A percentile compares a stretch with the other conserved stretches of the same genome.
These are phyloP conservation scores for Hemibates koningsi DNA, from an alignment of 2,113 vertebrate genomes.

Conservation along the genomic window DNA sequence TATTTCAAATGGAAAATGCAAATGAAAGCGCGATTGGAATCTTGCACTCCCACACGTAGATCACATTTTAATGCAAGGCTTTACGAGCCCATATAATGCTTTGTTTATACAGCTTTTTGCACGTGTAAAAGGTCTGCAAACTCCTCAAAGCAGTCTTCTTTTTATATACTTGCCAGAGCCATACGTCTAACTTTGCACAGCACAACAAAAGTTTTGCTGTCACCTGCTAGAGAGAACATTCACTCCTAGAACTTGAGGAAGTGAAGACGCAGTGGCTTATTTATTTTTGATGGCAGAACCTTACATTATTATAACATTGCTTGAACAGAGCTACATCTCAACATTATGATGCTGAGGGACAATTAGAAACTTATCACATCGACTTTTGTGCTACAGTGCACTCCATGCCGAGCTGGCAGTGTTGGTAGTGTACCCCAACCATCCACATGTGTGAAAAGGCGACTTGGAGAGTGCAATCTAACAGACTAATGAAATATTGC, in stretches of 20 bases:
- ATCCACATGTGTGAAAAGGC: not conserved
- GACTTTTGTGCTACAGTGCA: not conserved
- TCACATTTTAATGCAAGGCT: conserved; percentile 22
- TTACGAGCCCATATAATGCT: not conserved
- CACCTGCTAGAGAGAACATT: not conserved
- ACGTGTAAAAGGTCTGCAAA: not conserved
- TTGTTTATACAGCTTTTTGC: not conserved
- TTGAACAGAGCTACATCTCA: not conserved
- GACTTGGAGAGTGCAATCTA: not conserved
- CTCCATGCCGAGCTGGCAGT: accelerated
- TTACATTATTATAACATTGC: not conserved
- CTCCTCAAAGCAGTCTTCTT: not conserved
- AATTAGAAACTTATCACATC: not conserved
- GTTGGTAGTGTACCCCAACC: not conserved
- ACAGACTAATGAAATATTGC: not conserved
- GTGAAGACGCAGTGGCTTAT: not conserved
- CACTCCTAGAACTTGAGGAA: not conserved
- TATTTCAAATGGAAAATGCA: conserved; percentile 22
- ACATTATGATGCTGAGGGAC: not conserved
- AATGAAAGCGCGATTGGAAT: not conserved
- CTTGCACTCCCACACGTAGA: conserved; percentile 1
- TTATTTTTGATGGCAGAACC: not conserved
- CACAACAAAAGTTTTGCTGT: not conserved
- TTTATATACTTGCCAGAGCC: not conserved
- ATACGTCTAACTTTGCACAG: not conserved